Percentiles rank a stretch among this genome's conserved stretches.
Conservation (phyloP, 2,797 vertebrate species). For the Holocentrus rufus region DNA sequence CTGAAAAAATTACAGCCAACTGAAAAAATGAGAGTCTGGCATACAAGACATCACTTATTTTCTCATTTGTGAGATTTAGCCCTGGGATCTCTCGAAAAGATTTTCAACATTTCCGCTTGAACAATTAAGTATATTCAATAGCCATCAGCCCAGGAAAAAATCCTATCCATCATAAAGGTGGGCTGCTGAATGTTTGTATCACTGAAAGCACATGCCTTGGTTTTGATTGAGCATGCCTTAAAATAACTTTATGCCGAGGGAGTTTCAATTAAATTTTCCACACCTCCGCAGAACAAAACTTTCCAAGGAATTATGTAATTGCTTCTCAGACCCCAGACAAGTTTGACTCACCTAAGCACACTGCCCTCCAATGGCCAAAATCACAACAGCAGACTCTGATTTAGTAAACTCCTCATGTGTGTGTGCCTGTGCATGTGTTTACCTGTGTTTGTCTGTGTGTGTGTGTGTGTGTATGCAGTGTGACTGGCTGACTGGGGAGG, state of each 20-base stretch:
- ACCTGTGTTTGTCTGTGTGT: background rate
- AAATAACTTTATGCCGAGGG: constrained; percentile 64
- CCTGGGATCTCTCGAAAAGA: constrained; percentile 15
- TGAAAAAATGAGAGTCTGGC: constrained; percentile 32
- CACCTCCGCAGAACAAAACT: constrained; percentile 73
- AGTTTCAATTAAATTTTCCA: constrained; percentile 70
- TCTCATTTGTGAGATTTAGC: constrained; percentile 29
- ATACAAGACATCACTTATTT: constrained; percentile 23
- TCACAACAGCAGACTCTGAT: background rate
- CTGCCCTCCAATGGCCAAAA: constrained; percentile 67
- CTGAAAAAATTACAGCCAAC: constrained; percentile 10
- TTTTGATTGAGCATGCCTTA: constrained; percentile 65
- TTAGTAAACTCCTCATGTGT: background rate
- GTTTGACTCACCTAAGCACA: constrained; percentile 31
- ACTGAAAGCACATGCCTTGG: constrained; percentile 38
- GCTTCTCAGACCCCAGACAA: constrained; percentile 36
- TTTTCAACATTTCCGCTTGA: constrained; percentile 31
- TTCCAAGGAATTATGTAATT: constrained; percentile 79
- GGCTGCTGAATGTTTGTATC: constrained; percentile 51
- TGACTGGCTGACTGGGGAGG: background rate
- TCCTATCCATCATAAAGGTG: constrained; percentile 13
- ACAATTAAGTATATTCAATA: constrained; percentile 8
- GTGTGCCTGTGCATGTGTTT: constrained; percentile 13
- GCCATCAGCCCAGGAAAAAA: constrained; percentile 10
- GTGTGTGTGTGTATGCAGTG: constrained; percentile 7